Evolutionary conservation across 2,797 vertebrate species (phyloP).

Genomic region (Neostethus bicornis): DNA sequence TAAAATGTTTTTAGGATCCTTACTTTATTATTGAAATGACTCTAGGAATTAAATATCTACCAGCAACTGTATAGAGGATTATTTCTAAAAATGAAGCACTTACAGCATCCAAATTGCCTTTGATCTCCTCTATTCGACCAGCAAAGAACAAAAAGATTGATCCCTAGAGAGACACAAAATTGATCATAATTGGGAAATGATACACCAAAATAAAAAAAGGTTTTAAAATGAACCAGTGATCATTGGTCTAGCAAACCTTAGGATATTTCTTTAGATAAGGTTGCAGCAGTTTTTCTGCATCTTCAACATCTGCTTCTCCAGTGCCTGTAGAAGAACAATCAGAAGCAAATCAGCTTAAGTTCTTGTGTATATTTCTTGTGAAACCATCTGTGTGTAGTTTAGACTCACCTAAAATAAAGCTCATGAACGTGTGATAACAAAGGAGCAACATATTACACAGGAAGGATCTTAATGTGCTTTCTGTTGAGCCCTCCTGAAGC

Average conservation of each 20-base stretch:
- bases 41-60: background rate
- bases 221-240: background rate
- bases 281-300: conserved; percentile 91
- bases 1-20: background rate
- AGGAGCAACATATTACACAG: conserved; percentile 97
- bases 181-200: background rate
- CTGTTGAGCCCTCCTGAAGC: conserved; percentile 89
- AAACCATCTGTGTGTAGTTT: background rate
- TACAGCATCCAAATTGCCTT: conserved; percentile 94
- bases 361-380: background rate
- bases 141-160: conserved; percentile 99
- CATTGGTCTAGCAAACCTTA: conserved; percentile 73
- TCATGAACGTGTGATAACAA: conserved; percentile 99
- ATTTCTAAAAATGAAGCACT: conserved; percentile 55
- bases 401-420: conserved; percentile 93
- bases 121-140: conserved; percentile 96
- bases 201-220: background rate
- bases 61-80: background rate
- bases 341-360: background rate
- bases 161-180: conserved; percentile 79
- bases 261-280: conserved; percentile 94
- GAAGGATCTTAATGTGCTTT: conserved; percentile 91
- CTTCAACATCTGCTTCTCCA: conserved; percentile 91
- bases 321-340: conserved; percentile 82
- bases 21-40: background rate